Evolutionary conservation across 2,888 invertebrate species (phyloP).

Genomic region (Eutolmus rufibarbis): DNA sequence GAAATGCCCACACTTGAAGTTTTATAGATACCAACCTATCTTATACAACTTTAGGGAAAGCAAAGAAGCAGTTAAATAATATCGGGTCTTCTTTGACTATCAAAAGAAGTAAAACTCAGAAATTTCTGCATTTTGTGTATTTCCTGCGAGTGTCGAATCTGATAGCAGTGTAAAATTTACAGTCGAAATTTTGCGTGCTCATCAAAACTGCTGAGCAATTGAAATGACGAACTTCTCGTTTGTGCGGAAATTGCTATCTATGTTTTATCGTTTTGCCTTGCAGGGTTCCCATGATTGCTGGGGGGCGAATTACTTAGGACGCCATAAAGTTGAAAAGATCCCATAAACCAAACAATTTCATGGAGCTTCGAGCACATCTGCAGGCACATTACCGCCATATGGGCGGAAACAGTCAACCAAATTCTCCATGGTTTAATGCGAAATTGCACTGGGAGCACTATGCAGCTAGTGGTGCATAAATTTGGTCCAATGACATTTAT

Average conservation of each 20-base stretch:
- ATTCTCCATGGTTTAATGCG: neutral
- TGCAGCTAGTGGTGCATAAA: neutral
- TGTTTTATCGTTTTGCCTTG: neutral
- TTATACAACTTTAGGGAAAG: no score
- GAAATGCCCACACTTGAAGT: no score
- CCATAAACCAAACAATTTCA: neutral
- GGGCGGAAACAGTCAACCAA: neutral
- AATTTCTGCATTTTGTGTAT: neutral
- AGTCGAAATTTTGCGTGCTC: neutral
- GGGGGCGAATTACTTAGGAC: neutral
- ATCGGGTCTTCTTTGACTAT: no score
- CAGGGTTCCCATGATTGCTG: neutral
- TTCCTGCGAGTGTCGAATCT: neutral
- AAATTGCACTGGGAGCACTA: neutral
- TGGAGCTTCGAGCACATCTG: neutral
- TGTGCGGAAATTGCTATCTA: neutral
- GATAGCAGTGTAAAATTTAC: neutral
- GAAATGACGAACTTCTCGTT: neutral
- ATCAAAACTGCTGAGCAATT: neutral
- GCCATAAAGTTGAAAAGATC: neutral
- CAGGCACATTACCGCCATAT: neutral
- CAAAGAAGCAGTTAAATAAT: no score
- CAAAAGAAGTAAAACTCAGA: neutral
- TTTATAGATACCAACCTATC: no score
- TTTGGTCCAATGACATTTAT: neutral